phyloP scores from a whole-genome alignment of 1,140 invertebrate species.

The Drosophila grimshawi region DNA sequence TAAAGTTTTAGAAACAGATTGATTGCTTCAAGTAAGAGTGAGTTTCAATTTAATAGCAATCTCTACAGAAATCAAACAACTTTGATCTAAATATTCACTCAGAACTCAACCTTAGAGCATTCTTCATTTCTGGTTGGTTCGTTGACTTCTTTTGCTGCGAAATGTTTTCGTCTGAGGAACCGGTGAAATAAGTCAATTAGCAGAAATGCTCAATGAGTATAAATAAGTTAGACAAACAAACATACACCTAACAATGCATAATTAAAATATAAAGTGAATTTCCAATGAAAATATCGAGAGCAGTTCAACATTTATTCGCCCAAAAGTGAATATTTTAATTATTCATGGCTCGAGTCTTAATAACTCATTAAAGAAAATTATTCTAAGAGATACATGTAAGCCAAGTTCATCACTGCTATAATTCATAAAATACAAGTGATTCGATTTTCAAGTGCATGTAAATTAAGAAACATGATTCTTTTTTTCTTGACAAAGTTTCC shows the following conservation, averaged over 20 bases:
- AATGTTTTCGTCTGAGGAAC: slow-evolving; percentile 5
- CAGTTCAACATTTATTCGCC: not conserved
- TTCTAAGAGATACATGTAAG: too few relatives aligned
- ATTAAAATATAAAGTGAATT: slow-evolving; percentile 21
- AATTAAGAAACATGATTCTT: too few relatives aligned
- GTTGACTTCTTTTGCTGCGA: not conserved
- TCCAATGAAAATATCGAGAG: slow-evolving; percentile 8
- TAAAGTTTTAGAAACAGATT: too few relatives aligned
- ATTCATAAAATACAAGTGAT: too few relatives aligned
- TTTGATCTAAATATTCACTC: not conserved
- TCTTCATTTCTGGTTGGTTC: not conserved
- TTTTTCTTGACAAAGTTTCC: too few relatives aligned
- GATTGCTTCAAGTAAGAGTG: too few relatives aligned
- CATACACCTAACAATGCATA: slow-evolving; percentile 1
- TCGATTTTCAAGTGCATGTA: too few relatives aligned
- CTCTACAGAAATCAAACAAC: too few relatives aligned
- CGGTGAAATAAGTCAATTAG: slow-evolving; percentile 37
- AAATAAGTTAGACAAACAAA: slow-evolving; percentile 18
- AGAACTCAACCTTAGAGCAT: not conserved
- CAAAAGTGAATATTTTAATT: not conserved
- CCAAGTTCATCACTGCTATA: too few relatives aligned
- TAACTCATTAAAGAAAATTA: too few relatives aligned
- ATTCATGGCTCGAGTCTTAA: not conserved
- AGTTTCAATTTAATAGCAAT: too few relatives aligned
- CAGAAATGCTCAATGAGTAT: slow-evolving; percentile 5